A percentile compares a stretch with the other conserved stretches of the same genome.
Conservation (phyloP, 1,140 invertebrate species). For the Hyphantria cunea region DNA sequence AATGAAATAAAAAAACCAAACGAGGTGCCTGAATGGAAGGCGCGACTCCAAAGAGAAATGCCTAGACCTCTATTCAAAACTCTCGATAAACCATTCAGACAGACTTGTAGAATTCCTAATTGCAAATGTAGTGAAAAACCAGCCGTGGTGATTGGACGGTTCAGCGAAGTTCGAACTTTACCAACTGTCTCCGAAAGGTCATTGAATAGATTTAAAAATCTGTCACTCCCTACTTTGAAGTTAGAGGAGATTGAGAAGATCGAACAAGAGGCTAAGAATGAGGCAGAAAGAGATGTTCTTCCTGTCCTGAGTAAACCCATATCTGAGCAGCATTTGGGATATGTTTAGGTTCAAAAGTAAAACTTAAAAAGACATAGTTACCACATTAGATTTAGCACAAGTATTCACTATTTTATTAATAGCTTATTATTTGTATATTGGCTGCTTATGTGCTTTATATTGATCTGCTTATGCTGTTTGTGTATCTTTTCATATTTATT, state of each 20-base stretch:
- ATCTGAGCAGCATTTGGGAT: conserved; percentile 87
- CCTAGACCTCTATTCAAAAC: conserved; percentile 44
- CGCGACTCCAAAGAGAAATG: conserved; percentile 58
- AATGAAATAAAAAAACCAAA: conserved; percentile 49
- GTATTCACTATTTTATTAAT: conserved; percentile 23
- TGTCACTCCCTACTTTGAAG: conserved; percentile 71
- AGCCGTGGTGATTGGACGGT: conserved; percentile 39
- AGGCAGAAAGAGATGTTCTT: conserved; percentile 60
- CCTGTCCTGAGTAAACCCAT: conserved; percentile 68
- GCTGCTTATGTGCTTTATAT: conserved; percentile 33
- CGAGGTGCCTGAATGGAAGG: conserved; percentile 66
- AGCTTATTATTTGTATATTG: conserved; percentile 33
- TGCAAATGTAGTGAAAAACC: conserved; percentile 68
- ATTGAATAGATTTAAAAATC: conserved; percentile 63
- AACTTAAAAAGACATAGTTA: conserved; percentile 34
- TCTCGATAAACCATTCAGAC: conserved; percentile 57
- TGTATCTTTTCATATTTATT: conserved; percentile 6
- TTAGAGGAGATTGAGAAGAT: conserved; percentile 64
- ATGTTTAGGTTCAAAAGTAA: conserved; percentile 81
- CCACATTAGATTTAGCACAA: conserved; percentile 36
- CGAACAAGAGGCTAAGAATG: conserved; percentile 49
- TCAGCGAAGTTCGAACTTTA: conserved; percentile 62
- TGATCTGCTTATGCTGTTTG: conserved; percentile 26
- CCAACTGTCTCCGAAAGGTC: conserved; percentile 57
- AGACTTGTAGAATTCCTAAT: conserved; percentile 70